Evolutionary conservation across 2,797 vertebrate genomes (phyloP).

Genomic region (Fratercula arctica): DNA sequence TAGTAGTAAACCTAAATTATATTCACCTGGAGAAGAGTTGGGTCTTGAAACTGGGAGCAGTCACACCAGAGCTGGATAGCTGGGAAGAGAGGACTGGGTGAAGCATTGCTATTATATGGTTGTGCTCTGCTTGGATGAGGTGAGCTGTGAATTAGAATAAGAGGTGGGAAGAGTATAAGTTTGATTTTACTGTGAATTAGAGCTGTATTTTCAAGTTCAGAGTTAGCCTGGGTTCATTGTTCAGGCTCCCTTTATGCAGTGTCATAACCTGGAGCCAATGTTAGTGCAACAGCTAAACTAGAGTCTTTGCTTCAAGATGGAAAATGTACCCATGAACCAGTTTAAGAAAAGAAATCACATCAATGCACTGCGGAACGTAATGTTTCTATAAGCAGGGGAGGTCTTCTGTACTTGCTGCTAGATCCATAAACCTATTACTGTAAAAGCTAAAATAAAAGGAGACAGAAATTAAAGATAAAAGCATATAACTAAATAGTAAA

Average conservation of each 20-base stretch:
- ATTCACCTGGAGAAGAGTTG: too few relatives aligned
- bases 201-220: not conserved
- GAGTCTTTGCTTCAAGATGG: not conserved
- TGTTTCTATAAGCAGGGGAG: rapidly evolving
- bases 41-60: not conserved
- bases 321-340: not conserved
- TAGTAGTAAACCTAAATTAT: not conserved
- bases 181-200: not conserved
- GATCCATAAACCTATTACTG: not conserved
- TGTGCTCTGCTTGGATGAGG: not conserved
- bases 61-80: not conserved
- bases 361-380: not conserved
- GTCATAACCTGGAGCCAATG: not conserved
- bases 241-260: not conserved
- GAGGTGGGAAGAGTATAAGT: not conserved
- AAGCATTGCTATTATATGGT: not conserved
- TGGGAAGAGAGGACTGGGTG: not conserved
- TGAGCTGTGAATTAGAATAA: not conserved
- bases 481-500: not conserved
- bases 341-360: not conserved
- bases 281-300: not conserved
- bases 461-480: not conserved
- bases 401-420: not conserved
- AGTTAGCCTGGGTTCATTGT: not conserved
- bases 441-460: not conserved